Evolutionary conservation across 2,888 invertebrate genomes (phyloP), one percentile per base, ranked within the genome.

Genomic region (Oxystoma pomonae): DNA sequence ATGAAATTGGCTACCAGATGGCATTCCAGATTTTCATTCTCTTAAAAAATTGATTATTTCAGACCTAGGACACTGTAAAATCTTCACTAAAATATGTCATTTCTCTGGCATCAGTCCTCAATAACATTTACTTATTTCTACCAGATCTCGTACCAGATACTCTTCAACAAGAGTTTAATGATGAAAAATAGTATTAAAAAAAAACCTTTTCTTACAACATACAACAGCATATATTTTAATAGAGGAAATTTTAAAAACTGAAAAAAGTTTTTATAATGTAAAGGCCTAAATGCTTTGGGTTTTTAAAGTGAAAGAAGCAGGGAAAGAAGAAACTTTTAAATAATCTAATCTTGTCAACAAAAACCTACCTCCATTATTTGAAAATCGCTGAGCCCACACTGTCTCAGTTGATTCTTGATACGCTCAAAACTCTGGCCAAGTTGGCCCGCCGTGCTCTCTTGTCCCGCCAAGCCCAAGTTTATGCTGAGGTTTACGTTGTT

Each of bases 401-500:
- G 17, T 9, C 19, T 3, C n/a, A 53, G n/a, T 16, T 53, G 53
- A 16, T 17, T 53, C n/a, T 53, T 53, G 16, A 53, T 53, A 3
- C 19, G 53, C 16, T 53, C 53, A 53, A 53, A 19, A 16, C 16
- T 16, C 19, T 53, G 53, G 3, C 17, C 16, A 3, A 53, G 53
- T 7, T 19, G 17, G 3, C 53, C 53, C n/a, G 19, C 16, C 7
- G 53, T 53, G n/a, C 53, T 53, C 7, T 3, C n/a, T 7, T 16
- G 19, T 7, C 53, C 53, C 3, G 53, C 53, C 7, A 16, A 9
- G n/a, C n/a, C 19, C 53, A 53, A 19, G n/a, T 53, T 53, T 53
- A 53, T 53, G n/a, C 53, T 53, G 7, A 53, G 53, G 53, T 53
- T 53, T 19, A 53, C 53, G n/a, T 53, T 53, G 53, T 53, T 53